Evolutionary conservation across 2,797 vertebrate species (phyloP).

Genomic region (Sparidentex hasta): DNA sequence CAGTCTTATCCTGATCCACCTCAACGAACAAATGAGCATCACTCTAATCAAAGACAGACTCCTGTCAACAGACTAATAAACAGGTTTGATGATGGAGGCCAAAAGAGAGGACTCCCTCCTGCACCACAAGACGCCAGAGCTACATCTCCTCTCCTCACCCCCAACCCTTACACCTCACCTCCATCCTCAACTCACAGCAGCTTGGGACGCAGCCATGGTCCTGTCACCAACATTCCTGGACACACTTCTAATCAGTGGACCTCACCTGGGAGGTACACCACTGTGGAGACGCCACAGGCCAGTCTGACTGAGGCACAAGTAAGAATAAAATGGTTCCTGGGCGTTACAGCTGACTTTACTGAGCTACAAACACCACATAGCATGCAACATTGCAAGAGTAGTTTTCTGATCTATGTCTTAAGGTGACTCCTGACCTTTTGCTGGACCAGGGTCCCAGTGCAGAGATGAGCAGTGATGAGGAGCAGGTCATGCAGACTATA

Average conservation of each 20-base stretch:
- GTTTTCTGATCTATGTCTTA: conserved; percentile 84
- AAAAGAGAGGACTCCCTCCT: conserved; percentile 73
- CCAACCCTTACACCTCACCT: conserved; percentile 71
- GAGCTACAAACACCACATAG: conserved; percentile 28
- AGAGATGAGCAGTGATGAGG: conserved; percentile 85
- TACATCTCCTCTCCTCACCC: conserved; percentile 51
- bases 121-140: conserved; percentile 69
- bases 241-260: conserved; percentile 64
- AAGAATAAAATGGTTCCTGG: conserved; percentile 47
- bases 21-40: conserved; percentile 50
- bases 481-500: conserved; percentile 87
- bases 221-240: conserved; percentile 47
- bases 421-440: conserved; percentile 96
- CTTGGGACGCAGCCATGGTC: conserved; percentile 59
- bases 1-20: conserved; percentile 55
- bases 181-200: conserved; percentile 70
- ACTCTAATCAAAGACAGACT: conserved; percentile 69
- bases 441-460: conserved; percentile 91
- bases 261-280: conserved; percentile 38
- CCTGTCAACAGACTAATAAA: conserved; percentile 86
- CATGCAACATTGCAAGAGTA: conserved; percentile 65
- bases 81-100: conserved; percentile 84
- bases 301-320: conserved; percentile 76
- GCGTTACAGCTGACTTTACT: conserved; percentile 12
- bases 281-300: conserved; percentile 44